These are phyloP conservation scores for Apamea anceps DNA, from an alignment of 2,888 invertebrate genomes.

Conservation along the genomic window DNA sequence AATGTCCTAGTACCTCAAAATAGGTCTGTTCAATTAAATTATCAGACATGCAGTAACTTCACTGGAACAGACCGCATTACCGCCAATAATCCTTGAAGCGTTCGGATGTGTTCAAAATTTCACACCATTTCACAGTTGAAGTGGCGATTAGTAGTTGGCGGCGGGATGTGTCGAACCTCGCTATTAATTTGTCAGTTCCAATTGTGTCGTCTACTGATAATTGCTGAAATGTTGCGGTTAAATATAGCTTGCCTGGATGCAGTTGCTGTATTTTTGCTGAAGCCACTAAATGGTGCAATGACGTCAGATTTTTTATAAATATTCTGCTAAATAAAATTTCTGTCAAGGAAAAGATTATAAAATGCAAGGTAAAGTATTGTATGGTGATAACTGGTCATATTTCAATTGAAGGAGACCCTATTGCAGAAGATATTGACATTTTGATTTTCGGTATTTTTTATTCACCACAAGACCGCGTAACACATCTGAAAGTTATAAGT, in stretches of 20 bases:
- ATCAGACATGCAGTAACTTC: constrained; percentile 18
- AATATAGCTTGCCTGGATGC: constrained; percentile 65
- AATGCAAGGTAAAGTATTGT: neutral
- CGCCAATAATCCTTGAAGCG: constrained; percentile 53
- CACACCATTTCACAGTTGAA: constrained; percentile 80
- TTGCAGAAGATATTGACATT: neutral
- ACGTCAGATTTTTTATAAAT: neutral
- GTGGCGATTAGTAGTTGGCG: constrained; percentile 80
- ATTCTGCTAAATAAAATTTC: neutral
- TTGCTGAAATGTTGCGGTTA: constrained; percentile 75
- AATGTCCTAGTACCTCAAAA: neutral
- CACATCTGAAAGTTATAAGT: no score
- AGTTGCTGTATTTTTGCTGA: constrained; percentile 15
- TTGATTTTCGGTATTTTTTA: neutral
- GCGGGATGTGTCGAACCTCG: constrained; percentile 73
- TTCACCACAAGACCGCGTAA: no score
- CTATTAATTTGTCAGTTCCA: constrained; percentile 84
- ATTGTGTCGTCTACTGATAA: constrained; percentile 79
- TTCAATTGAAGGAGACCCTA: neutral
- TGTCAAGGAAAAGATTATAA: neutral
- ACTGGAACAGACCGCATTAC: constrained; percentile 48
- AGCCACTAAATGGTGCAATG: neutral
- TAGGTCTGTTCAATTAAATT: constrained; percentile 13
- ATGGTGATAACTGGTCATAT: neutral
- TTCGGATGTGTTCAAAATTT: constrained; percentile 72